Evolutionary conservation across 92 coral and sea anemone species (phyloP).

Genomic region (Diadumene lineata): DNA sequence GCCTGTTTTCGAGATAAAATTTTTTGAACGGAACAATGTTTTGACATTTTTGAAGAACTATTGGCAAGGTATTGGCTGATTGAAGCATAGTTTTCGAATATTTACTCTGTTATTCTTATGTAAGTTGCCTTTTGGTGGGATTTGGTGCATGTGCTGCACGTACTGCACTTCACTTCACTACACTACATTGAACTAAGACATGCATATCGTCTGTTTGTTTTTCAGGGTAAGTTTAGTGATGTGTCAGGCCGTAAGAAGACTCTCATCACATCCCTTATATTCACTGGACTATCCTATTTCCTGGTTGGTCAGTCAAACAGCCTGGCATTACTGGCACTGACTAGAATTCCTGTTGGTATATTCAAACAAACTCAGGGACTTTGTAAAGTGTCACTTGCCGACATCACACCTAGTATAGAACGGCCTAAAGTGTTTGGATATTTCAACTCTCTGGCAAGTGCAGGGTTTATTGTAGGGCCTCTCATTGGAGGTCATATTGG

Average conservation of each 20-base stretch:
- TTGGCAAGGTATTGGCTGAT: too few relatives aligned
- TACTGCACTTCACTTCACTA: too few relatives aligned
- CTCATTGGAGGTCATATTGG: slow-evolving; percentile 92
- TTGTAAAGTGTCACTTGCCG: slow-evolving; percentile 84
- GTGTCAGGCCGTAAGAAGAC: slow-evolving; percentile 73
- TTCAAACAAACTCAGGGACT: slow-evolving; percentile 90
- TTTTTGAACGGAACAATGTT: too few relatives aligned
- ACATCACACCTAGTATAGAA: slow-evolving; percentile 71
- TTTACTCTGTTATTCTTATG: too few relatives aligned
- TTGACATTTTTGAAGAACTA: too few relatives aligned
- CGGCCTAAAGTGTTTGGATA: slow-evolving; percentile 81
- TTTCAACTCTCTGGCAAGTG: slow-evolving; percentile 86
- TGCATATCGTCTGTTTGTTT: neutral
- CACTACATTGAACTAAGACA: too few relatives aligned
- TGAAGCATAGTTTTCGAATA: too few relatives aligned
- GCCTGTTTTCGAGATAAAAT: too few relatives aligned
- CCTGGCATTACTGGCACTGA: slow-evolving; percentile 66
- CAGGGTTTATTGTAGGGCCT: slow-evolving; percentile 95
- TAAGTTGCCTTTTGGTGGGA: too few relatives aligned
- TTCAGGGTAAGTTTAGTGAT: slow-evolving; percentile 92
- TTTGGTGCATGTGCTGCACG: too few relatives aligned
- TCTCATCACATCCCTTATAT: slow-evolving; percentile 65
- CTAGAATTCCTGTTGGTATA: slow-evolving; percentile 85
- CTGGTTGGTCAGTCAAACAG: slow-evolving; percentile 61
- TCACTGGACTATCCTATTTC: slow-evolving; percentile 68